Conservation (phyloP, 2,888 invertebrate genomes). For the Homarus gammarus region DNA sequence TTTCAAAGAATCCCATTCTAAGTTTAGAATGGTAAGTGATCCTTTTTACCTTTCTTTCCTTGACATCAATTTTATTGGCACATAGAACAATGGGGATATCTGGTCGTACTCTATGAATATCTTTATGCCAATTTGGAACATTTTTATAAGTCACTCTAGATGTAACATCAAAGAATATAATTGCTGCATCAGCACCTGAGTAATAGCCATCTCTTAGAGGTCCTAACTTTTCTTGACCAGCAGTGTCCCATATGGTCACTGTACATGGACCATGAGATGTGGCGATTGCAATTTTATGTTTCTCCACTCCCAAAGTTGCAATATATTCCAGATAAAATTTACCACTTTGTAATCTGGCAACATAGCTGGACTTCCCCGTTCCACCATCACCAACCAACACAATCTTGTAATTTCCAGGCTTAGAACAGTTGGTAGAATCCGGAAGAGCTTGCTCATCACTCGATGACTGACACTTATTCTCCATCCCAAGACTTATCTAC, state of each 20-base stretch:
- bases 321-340: constrained; percentile 65
- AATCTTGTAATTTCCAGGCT: constrained; percentile 61
- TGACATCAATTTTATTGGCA: constrained; percentile 72
- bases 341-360: constrained; percentile 54
- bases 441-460: constrained; percentile 28
- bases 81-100: constrained; percentile 71
- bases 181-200: constrained; percentile 63
- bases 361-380: constrained; percentile 75
- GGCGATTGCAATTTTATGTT: constrained; percentile 52
- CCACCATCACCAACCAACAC: constrained; percentile 73
- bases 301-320: constrained; percentile 74
- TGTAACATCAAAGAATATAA: constrained; percentile 74
- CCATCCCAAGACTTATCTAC: background rate
- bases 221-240: constrained; percentile 74
- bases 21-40: constrained; percentile 61
- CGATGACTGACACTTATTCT: background rate
- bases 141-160: constrained; percentile 74
- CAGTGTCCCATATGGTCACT: constrained; percentile 69
- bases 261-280: constrained; percentile 69
- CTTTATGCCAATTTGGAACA: constrained; percentile 73
- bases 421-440: constrained; percentile 48
- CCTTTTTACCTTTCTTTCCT: constrained; percentile 68
- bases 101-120: constrained; percentile 60
- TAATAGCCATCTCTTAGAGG: constrained; percentile 74
- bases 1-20: constrained; percentile 66